Evolutionary conservation across 2,797 vertebrate species (phyloP), one percentile per base, ranked within the genome.

Genomic region (Nothura maculosa): DNA sequence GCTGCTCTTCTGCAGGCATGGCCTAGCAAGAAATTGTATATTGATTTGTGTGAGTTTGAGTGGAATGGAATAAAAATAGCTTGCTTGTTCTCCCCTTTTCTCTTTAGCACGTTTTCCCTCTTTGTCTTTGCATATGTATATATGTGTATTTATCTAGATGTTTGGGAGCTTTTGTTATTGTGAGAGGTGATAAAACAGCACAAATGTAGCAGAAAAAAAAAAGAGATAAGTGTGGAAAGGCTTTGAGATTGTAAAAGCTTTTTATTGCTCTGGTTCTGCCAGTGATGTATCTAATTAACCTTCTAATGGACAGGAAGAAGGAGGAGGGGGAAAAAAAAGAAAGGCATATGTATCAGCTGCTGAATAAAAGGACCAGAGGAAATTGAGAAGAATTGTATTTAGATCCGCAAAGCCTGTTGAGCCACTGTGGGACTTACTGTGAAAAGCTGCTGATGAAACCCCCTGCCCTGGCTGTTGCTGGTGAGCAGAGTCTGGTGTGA

Each of bases 281-380:
- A 34, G 2, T 21, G 40, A 30, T 69, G 11, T 55, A 58, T 62
- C 52, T 88, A 57, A 88, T 92, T 79, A 84, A 80, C 84, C 75
- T 88, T 87, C 58, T 42, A 22, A 91, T 60, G 15, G 54, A 63
- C n/a, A 50, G 68, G 16, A 17, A 17, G 24, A 20, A 8, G 43
- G 17, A 18, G 16, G 43, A 12, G 43, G 43, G 20, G 43, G 19
- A 19, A 17, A 43, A 45, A 22, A 47, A 32, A 52, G 30, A 72
- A 93, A 91, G 63, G 36, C 68, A 74, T 68, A 18, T 85, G 85
- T 86, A 74, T 95, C 81, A 80, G 12, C 64, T 72, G 68, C 61
- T 68, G n/a, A 67, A 90, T 68, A 57, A 91, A 42, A 58, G 92
- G 83, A 28, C 67, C 87, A 74, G 77, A 64, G 25, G n/a, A 85